These are phyloP conservation scores for Leistus spinibarbis DNA, from an alignment of 2,888 invertebrate genomes.

Conservation along the genomic window DNA sequence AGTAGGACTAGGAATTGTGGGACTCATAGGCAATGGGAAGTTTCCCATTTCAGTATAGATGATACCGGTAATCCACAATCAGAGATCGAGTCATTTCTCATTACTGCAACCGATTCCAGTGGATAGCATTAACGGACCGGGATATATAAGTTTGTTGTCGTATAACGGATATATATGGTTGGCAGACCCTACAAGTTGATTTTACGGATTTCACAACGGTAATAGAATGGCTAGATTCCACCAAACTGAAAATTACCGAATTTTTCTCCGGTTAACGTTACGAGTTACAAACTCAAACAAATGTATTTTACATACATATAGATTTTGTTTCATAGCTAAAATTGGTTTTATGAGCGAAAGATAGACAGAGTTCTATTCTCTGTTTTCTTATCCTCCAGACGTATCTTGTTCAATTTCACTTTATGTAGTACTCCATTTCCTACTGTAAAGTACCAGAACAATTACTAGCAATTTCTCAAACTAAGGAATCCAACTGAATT, in stretches of 20 bases:
- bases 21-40: background rate
- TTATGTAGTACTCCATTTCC: too few relatives aligned
- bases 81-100: conserved; percentile 36
- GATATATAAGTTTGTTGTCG: conserved; percentile 37
- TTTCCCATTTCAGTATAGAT: background rate
- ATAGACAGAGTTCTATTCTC: background rate
- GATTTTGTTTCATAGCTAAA: too few relatives aligned
- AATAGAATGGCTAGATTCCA: conserved; percentile 18
- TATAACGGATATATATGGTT: conserved; percentile 32
- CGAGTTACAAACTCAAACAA: background rate
- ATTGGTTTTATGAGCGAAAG: too few relatives aligned
- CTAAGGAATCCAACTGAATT: background rate
- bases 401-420: too few relatives aligned
- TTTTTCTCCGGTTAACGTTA: background rate
- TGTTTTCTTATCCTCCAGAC: background rate
- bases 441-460: too few relatives aligned
- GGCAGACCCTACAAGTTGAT: conserved; percentile 21
- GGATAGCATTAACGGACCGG: conserved; percentile 20
- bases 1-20: background rate
- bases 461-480: background rate
- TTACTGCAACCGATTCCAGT: conserved; percentile 28
- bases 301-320: background rate
- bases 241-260: conserved; percentile 24
- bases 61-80: conserved; percentile 36
- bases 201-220: conserved; percentile 27